These are phyloP conservation scores for Belonocnema kinseyi DNA, from an alignment of 1,140 invertebrate species.

Conservation along the genomic window DNA sequence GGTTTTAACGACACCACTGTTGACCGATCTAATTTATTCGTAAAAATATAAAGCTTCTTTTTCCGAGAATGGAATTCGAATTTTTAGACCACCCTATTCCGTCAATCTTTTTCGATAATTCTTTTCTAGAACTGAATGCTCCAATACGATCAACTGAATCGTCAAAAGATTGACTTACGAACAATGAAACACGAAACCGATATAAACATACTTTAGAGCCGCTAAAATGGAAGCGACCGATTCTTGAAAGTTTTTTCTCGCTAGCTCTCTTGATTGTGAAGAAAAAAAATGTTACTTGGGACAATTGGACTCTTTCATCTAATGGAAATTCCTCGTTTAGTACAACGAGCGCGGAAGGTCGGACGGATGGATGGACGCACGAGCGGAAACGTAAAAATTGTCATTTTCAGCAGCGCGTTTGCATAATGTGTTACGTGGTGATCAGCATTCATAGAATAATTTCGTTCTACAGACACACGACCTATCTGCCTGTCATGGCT, in stretches of 20 bases:
- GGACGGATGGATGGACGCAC: slow-evolving; percentile 34
- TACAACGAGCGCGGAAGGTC: slow-evolving; percentile 7
- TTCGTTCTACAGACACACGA: slow-evolving; percentile 57
- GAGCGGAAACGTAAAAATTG: slow-evolving; percentile 57
- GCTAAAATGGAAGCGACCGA: slow-evolving; percentile 4
- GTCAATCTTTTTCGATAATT: slow-evolving; percentile 23
- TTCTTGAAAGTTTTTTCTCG: slow-evolving; percentile 29
- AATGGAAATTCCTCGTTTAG: slow-evolving; percentile 67
- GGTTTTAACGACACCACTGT: too few relatives aligned
- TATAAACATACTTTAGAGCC: slow-evolving; percentile 15
- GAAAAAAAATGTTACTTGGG: slow-evolving; percentile 15
- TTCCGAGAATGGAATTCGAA: too few relatives aligned
- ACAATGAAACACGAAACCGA: slow-evolving; percentile 29
- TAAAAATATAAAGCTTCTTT: too few relatives aligned
- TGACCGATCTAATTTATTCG: too few relatives aligned
- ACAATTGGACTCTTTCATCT: slow-evolving; percentile 50
- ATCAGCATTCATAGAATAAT: slow-evolving; percentile 73
- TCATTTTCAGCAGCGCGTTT: slow-evolving; percentile 59
- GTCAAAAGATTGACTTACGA: slow-evolving; percentile 30
- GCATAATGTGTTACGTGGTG: slow-evolving; percentile 62
- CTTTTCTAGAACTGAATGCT: slow-evolving; percentile 5
- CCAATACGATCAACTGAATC: background rate
- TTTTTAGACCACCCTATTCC: too few relatives aligned
- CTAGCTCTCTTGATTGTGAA: slow-evolving; percentile 35
- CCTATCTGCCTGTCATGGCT: slow-evolving; percentile 62